Evolutionary conservation across 2,888 invertebrate genomes (phyloP), one percentile per base, ranked within the genome.

Genomic region (Dicycla oo): DNA sequence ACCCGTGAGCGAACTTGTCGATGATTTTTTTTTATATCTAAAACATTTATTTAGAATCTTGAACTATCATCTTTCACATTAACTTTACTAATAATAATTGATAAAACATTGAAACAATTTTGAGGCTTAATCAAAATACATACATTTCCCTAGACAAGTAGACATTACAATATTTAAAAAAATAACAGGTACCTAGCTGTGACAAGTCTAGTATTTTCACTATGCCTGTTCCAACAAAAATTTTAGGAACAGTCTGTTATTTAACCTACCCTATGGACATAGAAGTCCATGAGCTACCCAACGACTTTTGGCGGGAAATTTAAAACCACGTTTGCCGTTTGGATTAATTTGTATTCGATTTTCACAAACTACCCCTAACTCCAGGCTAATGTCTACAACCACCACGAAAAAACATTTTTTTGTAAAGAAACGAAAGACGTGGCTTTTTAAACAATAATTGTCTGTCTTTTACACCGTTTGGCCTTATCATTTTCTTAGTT

Each of bases 1-100:
- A 92, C 93, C 93, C 93, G 93, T 93, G 88, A 91, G 86, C 89
- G 92, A 93, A 93, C 93, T 93, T 92, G 91, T 90, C 81, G 76
- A 69, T 81, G 76, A 72, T 65, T 78, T 67, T 49, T n/a, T 53
- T 68, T 68, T 75, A 79, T 43, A 78, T 54, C 60, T 81, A 78
- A 34, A 65, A 51, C 66, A 65, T 56, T 56, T 70, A 73, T 71
- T 76, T 78, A 80, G 53, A 81, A 78, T 74, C 43, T 68, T 71
- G 69, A 68, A 75, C 79, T 79, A 80, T 53, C 49, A 71, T 38
- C 64, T 79, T 66, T 66, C 63, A 73, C 73, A 78, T 43, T 34
- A 75, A 80, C 51, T 45, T 43, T 57, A 47, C 54, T 67, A 73
- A 61, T 66, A n/a, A n/a, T n/a, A 76, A 67, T 57, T 65, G 56